A percentile compares a stretch with the other conserved stretches of the same genome.
Evolutionary conservation across 2,113 vertebrate species (phyloP).

Genomic region (Cephalopterus ornatus): DNA sequence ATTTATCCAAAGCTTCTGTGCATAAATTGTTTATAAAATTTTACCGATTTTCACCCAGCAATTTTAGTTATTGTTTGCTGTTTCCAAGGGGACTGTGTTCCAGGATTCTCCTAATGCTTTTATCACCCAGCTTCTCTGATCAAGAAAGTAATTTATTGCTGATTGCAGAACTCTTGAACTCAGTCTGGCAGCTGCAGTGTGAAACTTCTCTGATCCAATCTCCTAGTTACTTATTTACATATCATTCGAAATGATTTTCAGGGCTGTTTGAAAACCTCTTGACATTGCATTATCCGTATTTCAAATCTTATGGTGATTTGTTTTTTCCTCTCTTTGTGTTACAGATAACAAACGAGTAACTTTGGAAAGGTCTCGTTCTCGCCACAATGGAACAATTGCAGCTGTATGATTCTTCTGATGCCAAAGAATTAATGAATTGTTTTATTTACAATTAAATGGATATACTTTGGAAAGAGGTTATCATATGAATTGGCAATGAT

Average conservation of each 20-base stretch:
- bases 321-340: slow-evolving; percentile 71
- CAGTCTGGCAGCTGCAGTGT: slow-evolving; percentile 69
- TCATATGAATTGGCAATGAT: slow-evolving; percentile 22
- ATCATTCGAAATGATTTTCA: slow-evolving; percentile 74
- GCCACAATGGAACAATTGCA: slow-evolving; percentile 85
- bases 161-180: slow-evolving; percentile 80
- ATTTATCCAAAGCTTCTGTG: slow-evolving; percentile 34
- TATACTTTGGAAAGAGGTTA: slow-evolving; percentile 42
- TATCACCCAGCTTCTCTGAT: slow-evolving; percentile 73
- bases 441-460: slow-evolving; percentile 51
- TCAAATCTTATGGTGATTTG: slow-evolving; percentile 58
- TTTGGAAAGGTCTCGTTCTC: slow-evolving; percentile 96
- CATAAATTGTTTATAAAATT: slow-evolving; percentile 23
- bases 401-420: slow-evolving; percentile 80
- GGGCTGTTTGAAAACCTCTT: slow-evolving; percentile 70
- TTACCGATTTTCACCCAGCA: background rate
- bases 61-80: slow-evolving; percentile 49
- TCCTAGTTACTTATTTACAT: slow-evolving; percentile 78
- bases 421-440: slow-evolving; percentile 74
- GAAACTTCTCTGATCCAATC: slow-evolving; percentile 78
- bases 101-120: slow-evolving; percentile 69
- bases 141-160: slow-evolving; percentile 76
- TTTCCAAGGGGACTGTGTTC: slow-evolving; percentile 67
- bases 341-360: slow-evolving; percentile 89
- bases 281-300: slow-evolving; percentile 56